Evolutionary conservation across 2,888 invertebrate genomes (phyloP), one percentile per base, ranked within the genome.

Genomic region (Polyommatus iphigenia): DNA sequence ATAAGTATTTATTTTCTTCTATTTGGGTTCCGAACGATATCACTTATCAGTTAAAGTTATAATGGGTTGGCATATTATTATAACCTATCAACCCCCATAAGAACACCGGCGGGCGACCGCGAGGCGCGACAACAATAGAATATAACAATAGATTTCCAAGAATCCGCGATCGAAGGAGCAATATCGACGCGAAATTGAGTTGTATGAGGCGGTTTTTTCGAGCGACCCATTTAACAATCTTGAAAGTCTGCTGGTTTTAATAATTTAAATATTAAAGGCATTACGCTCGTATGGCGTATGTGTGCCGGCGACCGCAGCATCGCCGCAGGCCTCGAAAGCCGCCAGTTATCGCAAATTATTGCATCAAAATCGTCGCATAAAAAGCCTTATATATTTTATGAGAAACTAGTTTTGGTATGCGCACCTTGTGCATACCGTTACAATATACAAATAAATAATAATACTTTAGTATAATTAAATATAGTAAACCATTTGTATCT

Each of bases 301-400:
- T 75, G 75, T 75, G 75, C 75, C 75, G 75, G 50, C 46, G 75
- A 54, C 75, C 75, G 75, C 75, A 75, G 24, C 78, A 36, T 57
- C 46, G 78, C 73, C 78, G 72, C 73, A 54, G 78, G 78, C 73
- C 57, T 59, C 78, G 78, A 78, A 78, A 78, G 78, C 78, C 75
- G 75, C 75, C 75, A 75, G 75, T 75, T 75, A 75, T 78, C 54
- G 73, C 78, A 73, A 78, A 73, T 78, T 72, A 72, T 73, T 73
- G 78, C 78, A 73, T 78, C 73, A 57, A 78, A 78, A 78, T 73
- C 78, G 78, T 78, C 78, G 59, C 73, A 62, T 78, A 62, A 78
- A 78, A 78, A 73, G 78, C 46, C 59, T 41, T 78, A 57, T 59
- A 78, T 73, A 71, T 73, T 78, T 78, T 78, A 59, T 29, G 50